Percentiles rank a stretch among this genome's conserved stretches.
Conservation (phyloP, 2,797 vertebrate species). For the Sebastolobus altivelis region DNA sequence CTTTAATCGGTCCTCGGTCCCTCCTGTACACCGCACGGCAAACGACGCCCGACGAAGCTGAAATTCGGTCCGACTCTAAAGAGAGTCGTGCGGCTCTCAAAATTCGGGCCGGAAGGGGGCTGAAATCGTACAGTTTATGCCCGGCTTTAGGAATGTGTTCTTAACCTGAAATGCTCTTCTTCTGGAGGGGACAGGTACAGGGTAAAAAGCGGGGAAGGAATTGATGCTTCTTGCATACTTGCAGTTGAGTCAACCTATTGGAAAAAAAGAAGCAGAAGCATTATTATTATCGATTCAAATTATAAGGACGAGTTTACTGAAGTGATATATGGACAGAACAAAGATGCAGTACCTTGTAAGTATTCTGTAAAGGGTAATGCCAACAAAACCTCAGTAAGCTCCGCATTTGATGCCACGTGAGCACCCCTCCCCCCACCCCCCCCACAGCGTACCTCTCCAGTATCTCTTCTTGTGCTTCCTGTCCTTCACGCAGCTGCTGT, state of each 20-base stretch:
- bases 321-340: constrained; percentile 51
- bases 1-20: too few relatives aligned
- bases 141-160: constrained; percentile 25
- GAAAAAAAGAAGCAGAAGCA: constrained; percentile 38
- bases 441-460: constrained; percentile 61
- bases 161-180: constrained; percentile 34
- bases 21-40: too few relatives aligned
- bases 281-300: constrained; percentile 46
- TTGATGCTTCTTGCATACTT: constrained; percentile 52
- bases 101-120: too few relatives aligned
- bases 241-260: constrained; percentile 63
- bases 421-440: constrained; percentile 49
- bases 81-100: too few relatives aligned
- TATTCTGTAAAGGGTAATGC: constrained; percentile 69
- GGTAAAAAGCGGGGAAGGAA: constrained; percentile 36
- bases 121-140: too few relatives aligned
- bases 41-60: too few relatives aligned
- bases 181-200: constrained; percentile 22
- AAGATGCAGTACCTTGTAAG: constrained; percentile 74
- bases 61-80: too few relatives aligned
- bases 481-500: constrained; percentile 69
- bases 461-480: constrained; percentile 77
- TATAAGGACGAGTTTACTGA: constrained; percentile 37
- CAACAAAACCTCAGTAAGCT: constrained; percentile 78
- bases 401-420: constrained; percentile 70